Evolutionary conservation across 2,797 vertebrate genomes (phyloP), one percentile per base, ranked within the genome.

Genomic region (Melanotaenia maccullochi): DNA sequence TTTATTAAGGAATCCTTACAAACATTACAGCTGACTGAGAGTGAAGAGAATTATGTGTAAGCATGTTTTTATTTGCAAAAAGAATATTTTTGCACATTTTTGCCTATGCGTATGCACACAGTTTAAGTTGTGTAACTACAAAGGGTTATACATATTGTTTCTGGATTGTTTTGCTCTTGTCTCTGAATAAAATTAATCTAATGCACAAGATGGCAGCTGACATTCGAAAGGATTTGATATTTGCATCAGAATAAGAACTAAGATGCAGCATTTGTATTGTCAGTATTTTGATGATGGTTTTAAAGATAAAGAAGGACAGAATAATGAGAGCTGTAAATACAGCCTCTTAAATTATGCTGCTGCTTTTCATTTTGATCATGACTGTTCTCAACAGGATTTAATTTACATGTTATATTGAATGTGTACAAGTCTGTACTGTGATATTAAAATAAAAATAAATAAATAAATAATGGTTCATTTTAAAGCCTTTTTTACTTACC

Each of bases 231-330:
- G 11, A 33, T 49, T 32, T 9, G 7, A 4, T 0, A 51, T 61
- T 65, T 66, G 12, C 35, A 73, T 75, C 22, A 49, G 40, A 76
- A 65, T 76, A n/a, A 54, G 76, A 68, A 38, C 32, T 69, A 60
- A 62, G 9, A 42, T 16, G 12, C 4, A 49, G 12, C 49, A 4
- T 60, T 64, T 11, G 18, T 52, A 38, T 55, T 16, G 59, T 75
- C 30, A 25, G 25, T 59, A 3, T 35, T 20, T 7, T 36, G 20
- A 72, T 52, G 18, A 51, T 54, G 24, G 7, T 44, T 70, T 65
- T 3, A 69, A 13, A 66, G 6, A 12, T 28, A 54, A 35, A 7
- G 0, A 35, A 13, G 22, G 18, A 5, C 1, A 18, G 16, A 18
- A 44, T 24, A 28, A 65, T 47, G 36, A 35, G 5, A 55, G 60